phyloP scores from a whole-genome alignment of 2,888 invertebrate species.

The Crioceris asparagi region DNA sequence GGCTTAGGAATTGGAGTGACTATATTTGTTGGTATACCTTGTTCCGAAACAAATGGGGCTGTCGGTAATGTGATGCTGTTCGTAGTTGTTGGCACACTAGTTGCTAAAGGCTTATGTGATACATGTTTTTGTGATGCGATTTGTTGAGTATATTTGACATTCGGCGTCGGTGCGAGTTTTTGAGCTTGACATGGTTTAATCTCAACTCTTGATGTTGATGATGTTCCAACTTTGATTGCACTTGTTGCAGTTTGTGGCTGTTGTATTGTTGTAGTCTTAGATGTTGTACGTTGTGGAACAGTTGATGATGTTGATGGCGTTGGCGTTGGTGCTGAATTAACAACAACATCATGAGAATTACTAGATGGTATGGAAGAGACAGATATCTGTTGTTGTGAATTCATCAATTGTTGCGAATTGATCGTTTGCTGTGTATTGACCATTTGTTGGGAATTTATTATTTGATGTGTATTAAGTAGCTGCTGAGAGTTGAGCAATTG shows the following conservation, averaged over 20 bases:
- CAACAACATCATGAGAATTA: too few relatives aligned
- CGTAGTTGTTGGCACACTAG: slow-evolving; percentile 34
- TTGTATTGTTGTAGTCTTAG: background rate
- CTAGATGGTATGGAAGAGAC: slow-evolving; percentile 7
- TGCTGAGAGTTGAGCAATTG: slow-evolving; percentile 6
- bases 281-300: background rate
- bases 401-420: slow-evolving; percentile 10
- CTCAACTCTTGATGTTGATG: background rate
- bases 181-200: background rate
- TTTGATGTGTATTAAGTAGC: slow-evolving; percentile 9
- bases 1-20: slow-evolving; percentile 55
- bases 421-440: slow-evolving; percentile 8
- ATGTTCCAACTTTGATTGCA: background rate
- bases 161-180: background rate
- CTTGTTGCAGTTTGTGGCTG: background rate
- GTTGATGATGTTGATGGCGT: background rate
- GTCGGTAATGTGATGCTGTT: slow-evolving; percentile 51
- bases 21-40: slow-evolving; percentile 59
- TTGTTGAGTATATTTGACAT: slow-evolving; percentile 5
- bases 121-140: slow-evolving; percentile 22
- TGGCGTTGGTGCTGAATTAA: slow-evolving; percentile 3
- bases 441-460: slow-evolving; percentile 7
- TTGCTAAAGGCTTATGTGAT: slow-evolving; percentile 18
- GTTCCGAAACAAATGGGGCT: slow-evolving; percentile 42
- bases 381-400: slow-evolving; percentile 5